Conservation (phyloP, 2,888 invertebrate species). For the Scaptomyza tumidula region DNA sequence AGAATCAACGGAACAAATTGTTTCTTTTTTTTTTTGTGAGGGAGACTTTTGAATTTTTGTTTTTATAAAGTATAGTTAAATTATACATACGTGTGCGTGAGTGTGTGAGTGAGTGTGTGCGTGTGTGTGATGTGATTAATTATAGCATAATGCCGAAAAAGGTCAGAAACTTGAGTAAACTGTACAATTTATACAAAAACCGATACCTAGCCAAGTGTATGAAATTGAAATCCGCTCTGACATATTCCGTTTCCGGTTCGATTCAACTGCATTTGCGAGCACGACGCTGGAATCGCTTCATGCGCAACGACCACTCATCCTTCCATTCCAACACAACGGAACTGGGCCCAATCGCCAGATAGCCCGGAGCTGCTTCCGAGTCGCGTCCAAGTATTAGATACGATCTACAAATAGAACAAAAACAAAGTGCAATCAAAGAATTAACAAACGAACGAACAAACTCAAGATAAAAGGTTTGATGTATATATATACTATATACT, state of each 20-base stretch:
- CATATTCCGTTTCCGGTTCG: slow-evolving; percentile 84
- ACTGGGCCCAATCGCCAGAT: slow-evolving; percentile 82
- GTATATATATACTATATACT: slow-evolving; percentile 59
- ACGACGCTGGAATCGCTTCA: slow-evolving; percentile 84
- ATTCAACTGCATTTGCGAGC: slow-evolving; percentile 84
- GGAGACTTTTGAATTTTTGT: slow-evolving; percentile 42
- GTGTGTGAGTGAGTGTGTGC: neutral
- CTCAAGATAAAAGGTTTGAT: too few species aligned
- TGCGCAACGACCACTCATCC: slow-evolving; percentile 83
- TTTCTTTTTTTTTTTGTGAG: slow-evolving; percentile 3
- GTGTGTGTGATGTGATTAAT: slow-evolving; percentile 42
- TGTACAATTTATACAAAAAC: slow-evolving; percentile 85
- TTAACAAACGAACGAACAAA: too few species aligned
- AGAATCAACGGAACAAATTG: slow-evolving; percentile 18
- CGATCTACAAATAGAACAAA: slow-evolving; percentile 64
- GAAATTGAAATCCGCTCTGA: slow-evolving; percentile 84
- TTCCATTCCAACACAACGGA: slow-evolving; percentile 84
- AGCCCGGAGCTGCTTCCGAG: slow-evolving; percentile 83
- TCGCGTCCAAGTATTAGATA: slow-evolving; percentile 83
- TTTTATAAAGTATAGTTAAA: slow-evolving; percentile 11
- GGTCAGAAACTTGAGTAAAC: slow-evolving; percentile 84
- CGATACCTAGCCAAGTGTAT: slow-evolving; percentile 83
- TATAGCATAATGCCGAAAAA: slow-evolving; percentile 84
- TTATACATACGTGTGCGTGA: slow-evolving; percentile 10
- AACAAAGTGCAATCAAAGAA: neutral